Base-by-base conservation (phyloP, 2,888 invertebrate species). In the Leucozona laternaria region DNA sequence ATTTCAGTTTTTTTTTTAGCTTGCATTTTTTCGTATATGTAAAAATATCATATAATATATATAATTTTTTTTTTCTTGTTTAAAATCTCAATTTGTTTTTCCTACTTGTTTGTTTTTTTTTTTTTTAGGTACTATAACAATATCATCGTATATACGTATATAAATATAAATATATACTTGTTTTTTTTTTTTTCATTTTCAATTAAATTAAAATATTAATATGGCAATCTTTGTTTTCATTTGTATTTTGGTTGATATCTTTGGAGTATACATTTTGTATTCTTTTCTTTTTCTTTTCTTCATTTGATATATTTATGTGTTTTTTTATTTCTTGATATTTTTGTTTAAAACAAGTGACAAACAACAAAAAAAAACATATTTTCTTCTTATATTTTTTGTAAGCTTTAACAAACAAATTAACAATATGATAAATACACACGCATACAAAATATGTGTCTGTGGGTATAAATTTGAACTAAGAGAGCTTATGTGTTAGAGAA, bases 221-320 rank as follows among this genome's bases (percentile, higher is more conserved):
- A 76, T 80, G 83, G 82, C 77, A 83, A 76, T 80, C 88, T 86
- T 88, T 88, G 85, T 84, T 83, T 83, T 82, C 82, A 86, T 86
- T 86, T 86, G 86, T 86, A 86, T 89, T 91, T 92, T 92, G 91
- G 91, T 92, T 92, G 91, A 90, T 92, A 92, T 92, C 91, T 92
- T 92, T 92, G 91, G 91, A 92, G 91, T 92, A 92, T 92, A 92
- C 89, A 88, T 89, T 89, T 89, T 83, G 87, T 75, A 79, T 82
- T 75, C 28, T 58, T 64, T 66, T 71, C 57, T 79, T 80, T 79
- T 55, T 88, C 57, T 79, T 80, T 79, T 55, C 86, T 31, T 89
- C 80, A 72, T 64, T 78, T 84, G 48, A 34, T 70, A 60, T 82
- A 64, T 81, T 60, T 71, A 20, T 82, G 70, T 88, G 73, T 88